Conservation (phyloP, 92 coral and sea anemone genomes). For the Paragorgia papillata region DNA sequence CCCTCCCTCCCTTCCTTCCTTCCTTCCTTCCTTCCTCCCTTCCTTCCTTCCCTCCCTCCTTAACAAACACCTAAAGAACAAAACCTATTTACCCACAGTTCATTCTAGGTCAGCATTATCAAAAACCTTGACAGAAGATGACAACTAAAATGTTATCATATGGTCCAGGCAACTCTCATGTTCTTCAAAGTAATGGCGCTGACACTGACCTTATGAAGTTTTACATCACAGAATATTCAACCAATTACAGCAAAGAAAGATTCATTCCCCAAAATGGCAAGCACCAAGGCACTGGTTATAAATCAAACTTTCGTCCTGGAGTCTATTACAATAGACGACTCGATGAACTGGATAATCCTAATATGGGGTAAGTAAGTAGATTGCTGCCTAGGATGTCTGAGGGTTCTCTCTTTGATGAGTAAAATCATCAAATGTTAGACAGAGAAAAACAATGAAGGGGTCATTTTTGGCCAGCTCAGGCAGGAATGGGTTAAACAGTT, state of each 20-base stretch:
- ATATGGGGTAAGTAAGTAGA: constrained; percentile 96
- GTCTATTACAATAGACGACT: constrained; percentile 87
- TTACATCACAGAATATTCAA: constrained; percentile 92
- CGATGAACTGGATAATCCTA: constrained; percentile 91
- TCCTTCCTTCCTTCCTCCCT: not conserved
- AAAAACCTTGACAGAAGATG: constrained; percentile 2
- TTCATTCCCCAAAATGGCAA: constrained; percentile 82
- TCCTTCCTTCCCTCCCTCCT: not conserved
- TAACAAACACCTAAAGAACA: no score
- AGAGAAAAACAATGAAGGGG: no score
- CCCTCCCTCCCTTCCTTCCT: not conserved
- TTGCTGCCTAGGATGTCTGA: no score
- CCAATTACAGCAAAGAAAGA: constrained; percentile 83
- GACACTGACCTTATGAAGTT: constrained; percentile 89
- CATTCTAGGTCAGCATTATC: not conserved
- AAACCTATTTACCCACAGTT: not conserved
- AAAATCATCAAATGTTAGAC: no score
- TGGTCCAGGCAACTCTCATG: constrained; percentile 92
- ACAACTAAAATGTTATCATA: constrained; percentile 58
- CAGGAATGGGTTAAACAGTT: no score
- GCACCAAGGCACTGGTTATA: constrained; percentile 93
- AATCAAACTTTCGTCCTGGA: constrained; percentile 98
- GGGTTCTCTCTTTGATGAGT: no score
- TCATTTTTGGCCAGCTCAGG: no score
- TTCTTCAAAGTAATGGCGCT: constrained; percentile 90